Base-by-base conservation (phyloP, 2,113 vertebrate genomes). In the Pogonocichla stellata region DNA sequence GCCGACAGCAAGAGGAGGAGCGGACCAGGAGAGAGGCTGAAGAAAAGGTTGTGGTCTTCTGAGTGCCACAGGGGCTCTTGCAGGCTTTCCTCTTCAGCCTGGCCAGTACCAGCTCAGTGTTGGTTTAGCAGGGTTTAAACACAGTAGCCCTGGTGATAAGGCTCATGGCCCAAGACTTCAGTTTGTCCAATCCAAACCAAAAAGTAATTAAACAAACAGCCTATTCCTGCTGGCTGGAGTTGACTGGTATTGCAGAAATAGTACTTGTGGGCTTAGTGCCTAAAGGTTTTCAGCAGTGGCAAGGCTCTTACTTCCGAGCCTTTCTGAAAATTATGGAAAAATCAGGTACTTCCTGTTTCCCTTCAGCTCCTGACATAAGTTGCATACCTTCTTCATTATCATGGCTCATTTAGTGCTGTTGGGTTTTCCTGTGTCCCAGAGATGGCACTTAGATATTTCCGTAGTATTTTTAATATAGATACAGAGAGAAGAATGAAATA, bases 1-100 rank as follows among this genome's bases (percentile, higher is more conserved):
- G 98, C 34, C 98, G 98, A 53, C 98, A 98, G 97, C 98, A 99
- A 96, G 99, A 99, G 98, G 99, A 99, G 97, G 99, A 99, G 97
- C 97, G 99, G 86, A 97, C 95, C 70, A 97, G 97, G 40, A 97
- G 99, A 94, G 99, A 99, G 88, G 97, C 99, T 4, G 99, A 99
- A 85, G 99, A 99, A 97, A 99, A 99, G 99, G 99, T 99, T 71
- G 93, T 98, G 97, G 65, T 97, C 80, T 86, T 95, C 89, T 89
- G 28, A 95, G 93, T 92, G 84, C 71, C 45, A 22, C 80, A 31
- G 75, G 85, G 51, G 13, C 74, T 83, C 71, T 91, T 65, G 31
- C 16, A 64, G 88, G 40, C 42, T 71, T 61, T 69, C 34, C 31
- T 56, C 26, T 56, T 83, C 95, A 92, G 56, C 69, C 81, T 92